These are phyloP conservation scores for Parus major DNA, from an alignment of 2,113 vertebrate species.

Conservation along the genomic window DNA sequence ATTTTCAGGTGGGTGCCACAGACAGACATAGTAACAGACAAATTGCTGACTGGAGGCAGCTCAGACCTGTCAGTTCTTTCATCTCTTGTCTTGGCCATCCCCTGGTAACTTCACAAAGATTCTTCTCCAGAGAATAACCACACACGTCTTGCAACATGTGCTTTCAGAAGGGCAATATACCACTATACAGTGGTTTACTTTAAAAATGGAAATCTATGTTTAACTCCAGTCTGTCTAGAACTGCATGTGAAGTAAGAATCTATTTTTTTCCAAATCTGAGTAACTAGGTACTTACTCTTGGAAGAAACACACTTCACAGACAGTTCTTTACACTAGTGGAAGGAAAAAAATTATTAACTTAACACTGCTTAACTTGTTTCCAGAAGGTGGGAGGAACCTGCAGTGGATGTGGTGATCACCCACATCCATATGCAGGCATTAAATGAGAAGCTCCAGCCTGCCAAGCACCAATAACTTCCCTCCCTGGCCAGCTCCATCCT, in stretches of 20 bases:
- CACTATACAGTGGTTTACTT: background rate
- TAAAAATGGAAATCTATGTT: background rate
- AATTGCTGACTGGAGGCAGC: background rate
- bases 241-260: background rate
- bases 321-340: background rate
- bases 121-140: background rate
- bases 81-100: background rate
- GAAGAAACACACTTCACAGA: background rate
- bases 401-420: background rate
- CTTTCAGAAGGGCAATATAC: background rate
- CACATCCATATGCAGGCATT: background rate
- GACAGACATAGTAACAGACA: background rate
- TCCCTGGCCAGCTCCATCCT: background rate
- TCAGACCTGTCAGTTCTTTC: background rate
- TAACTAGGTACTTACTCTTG: background rate
- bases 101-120: background rate
- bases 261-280: background rate
- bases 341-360: background rate
- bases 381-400: background rate
- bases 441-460: background rate
- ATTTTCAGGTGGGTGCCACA: background rate
- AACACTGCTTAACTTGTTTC: background rate
- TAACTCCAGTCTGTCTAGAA: background rate
- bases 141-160: rapidly evolving
- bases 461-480: background rate